These are phyloP conservation scores for Aporophyla lueneburgensis DNA, from an alignment of 2,888 invertebrate genomes.

Conservation along the genomic window DNA sequence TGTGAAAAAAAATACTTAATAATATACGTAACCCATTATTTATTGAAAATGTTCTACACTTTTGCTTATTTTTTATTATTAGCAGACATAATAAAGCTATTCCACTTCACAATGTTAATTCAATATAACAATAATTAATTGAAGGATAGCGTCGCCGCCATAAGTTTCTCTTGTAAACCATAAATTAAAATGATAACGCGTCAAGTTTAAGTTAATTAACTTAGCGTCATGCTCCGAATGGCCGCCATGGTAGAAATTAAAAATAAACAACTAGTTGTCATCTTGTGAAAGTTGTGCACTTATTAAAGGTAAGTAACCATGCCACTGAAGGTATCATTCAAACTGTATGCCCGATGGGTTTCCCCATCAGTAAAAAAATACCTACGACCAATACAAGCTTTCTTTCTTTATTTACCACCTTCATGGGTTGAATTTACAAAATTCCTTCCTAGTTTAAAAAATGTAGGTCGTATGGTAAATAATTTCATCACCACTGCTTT, in stretches of 20 bases:
- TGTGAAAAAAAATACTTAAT: too few relatives aligned
- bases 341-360: neutral
- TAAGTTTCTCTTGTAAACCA: conserved; percentile 43
- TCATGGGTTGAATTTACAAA: neutral
- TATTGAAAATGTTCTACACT: neutral
- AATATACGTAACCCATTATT: too few relatives aligned
- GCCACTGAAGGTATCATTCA: neutral
- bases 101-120: neutral
- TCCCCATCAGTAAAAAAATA: neutral
- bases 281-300: conserved; percentile 43
- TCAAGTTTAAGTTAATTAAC: conserved; percentile 45
- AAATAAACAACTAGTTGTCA: conserved; percentile 22
- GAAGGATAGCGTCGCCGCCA: neutral
- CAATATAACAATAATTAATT: conserved; percentile 22
- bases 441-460: too few relatives aligned
- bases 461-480: too few relatives aligned
- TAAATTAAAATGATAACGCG: conserved; percentile 42
- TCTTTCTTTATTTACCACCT: neutral
- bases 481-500: too few relatives aligned
- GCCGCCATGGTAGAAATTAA: conserved; percentile 40
- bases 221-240: conserved; percentile 48
- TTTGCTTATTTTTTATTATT: neutral
- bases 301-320: neutral
- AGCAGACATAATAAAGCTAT: neutral
- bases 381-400: neutral